These are phyloP conservation scores for Coenonympha arcania DNA, from an alignment of 2,888 invertebrate genomes.

Conservation along the genomic window DNA sequence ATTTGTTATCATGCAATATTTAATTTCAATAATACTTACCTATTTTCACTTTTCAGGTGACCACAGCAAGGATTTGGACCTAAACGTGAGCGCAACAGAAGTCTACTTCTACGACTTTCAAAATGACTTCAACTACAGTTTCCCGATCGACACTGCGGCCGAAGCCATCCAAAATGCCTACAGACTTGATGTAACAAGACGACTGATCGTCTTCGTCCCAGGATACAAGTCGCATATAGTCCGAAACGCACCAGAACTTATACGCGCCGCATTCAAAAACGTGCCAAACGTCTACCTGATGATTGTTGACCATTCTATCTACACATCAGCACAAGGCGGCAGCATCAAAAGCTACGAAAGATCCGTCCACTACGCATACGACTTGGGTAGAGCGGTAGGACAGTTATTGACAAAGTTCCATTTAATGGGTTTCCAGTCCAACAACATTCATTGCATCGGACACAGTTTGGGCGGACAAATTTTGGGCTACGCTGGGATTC, in stretches of 20 bases:
- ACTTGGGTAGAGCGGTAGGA: slow-evolving; percentile 53
- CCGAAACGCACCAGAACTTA: slow-evolving; percentile 51
- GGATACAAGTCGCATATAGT: slow-evolving; percentile 63
- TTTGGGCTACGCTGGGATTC: slow-evolving; percentile 47
- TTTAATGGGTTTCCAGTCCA: slow-evolving; percentile 47
- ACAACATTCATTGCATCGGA: slow-evolving; percentile 57
- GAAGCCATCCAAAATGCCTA: slow-evolving; percentile 45
- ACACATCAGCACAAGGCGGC: slow-evolving; percentile 52
- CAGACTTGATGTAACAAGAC: slow-evolving; percentile 51
- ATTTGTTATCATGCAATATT: background rate
- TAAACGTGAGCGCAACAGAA: slow-evolving; percentile 48
- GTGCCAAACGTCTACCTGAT: slow-evolving; percentile 54
- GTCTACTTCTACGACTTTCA: slow-evolving; percentile 64
- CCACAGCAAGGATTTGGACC: slow-evolving; percentile 47
- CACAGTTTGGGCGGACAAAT: slow-evolving; percentile 65
- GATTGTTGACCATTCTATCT: slow-evolving; percentile 60
- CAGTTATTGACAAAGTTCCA: slow-evolving; percentile 47
- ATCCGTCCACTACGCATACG: slow-evolving; percentile 50
- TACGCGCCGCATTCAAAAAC: slow-evolving; percentile 53
- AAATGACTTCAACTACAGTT: slow-evolving; percentile 53
- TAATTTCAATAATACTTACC: too few relatives aligned
- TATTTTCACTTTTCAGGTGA: slow-evolving; percentile 45
- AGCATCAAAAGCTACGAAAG: slow-evolving; percentile 56
- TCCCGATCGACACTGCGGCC: slow-evolving; percentile 45
- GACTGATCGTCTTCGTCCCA: slow-evolving; percentile 60